phyloP scores from a whole-genome alignment of 2,797 vertebrate species.

The Tympanoctomys barrerae region DNA sequence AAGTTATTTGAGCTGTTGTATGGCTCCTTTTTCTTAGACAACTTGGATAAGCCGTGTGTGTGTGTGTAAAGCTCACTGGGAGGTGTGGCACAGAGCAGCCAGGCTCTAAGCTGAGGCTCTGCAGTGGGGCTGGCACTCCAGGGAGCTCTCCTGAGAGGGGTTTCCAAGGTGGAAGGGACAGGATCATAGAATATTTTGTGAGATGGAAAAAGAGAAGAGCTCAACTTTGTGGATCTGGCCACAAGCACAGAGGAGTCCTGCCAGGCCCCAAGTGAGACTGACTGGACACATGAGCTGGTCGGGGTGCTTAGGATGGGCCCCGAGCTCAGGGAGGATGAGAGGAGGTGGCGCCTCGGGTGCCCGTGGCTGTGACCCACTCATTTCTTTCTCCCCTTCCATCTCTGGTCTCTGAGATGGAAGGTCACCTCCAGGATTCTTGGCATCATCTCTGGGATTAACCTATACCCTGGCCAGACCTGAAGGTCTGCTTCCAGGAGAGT shows the following conservation, averaged over 20 bases:
- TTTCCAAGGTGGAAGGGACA: no score
- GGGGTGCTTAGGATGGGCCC: not conserved
- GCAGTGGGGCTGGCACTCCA: not conserved
- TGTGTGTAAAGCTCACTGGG: not conserved
- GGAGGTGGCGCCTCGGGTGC: rapidly evolving
- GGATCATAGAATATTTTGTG: rapidly evolving
- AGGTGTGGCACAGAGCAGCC: rapidly evolving
- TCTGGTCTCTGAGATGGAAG: not conserved
- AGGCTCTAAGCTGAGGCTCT: not conserved
- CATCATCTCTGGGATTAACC: not conserved
- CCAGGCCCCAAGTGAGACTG: not conserved
- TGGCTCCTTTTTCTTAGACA: not conserved
- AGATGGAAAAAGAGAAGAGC: not conserved
- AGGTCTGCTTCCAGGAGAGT: not conserved
- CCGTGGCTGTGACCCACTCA: not conserved
- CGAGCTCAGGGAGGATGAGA: not conserved
- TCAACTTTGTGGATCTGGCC: not conserved
- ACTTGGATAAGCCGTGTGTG: not conserved
- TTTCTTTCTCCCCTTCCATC: not conserved
- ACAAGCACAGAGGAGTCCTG: not conserved
- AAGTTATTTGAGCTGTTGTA: not conserved
- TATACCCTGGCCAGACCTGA: not conserved
- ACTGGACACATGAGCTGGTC: no score
- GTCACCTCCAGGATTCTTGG: no score
- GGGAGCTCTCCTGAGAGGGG: not conserved